Conservation (phyloP, 2,113 vertebrate genomes). For the Vimba vimba region DNA sequence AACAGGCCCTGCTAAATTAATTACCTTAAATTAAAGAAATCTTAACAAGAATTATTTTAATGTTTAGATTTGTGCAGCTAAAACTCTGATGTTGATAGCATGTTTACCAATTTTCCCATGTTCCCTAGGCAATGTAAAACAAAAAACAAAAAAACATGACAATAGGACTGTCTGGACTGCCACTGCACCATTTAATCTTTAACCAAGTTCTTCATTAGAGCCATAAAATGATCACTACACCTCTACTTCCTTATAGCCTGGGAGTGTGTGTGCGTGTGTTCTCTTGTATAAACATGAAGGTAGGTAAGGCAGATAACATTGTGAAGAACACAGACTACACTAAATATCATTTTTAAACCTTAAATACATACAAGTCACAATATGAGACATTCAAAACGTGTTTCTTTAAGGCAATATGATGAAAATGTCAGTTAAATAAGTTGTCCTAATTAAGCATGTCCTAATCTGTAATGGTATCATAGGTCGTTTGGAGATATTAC, state of each 20-base stretch:
- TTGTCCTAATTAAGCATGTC: background rate
- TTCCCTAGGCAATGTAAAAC: conserved; percentile 4
- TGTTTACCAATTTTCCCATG: conserved; percentile 11
- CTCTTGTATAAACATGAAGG: conserved; percentile 34
- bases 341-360: background rate
- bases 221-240: conserved; percentile 66
- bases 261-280: conserved; percentile 42
- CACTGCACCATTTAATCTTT: conserved; percentile 71
- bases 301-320: conserved; percentile 47
- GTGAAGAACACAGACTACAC: conserved; percentile 37
- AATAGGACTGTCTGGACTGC: conserved; percentile 36
- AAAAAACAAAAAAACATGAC: background rate
- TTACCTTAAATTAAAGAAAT: too few relatives aligned
- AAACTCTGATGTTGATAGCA: background rate
- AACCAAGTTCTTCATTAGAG: conserved; percentile 67
- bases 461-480: background rate
- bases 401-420: background rate
- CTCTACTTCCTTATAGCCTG: conserved; percentile 52
- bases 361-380: background rate
- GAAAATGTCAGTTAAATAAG: background rate
- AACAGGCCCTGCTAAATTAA: background rate
- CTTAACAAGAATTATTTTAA: background rate
- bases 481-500: conserved; percentile 10
- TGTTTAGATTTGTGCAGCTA: background rate
- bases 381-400: background rate